Conservation (phyloP, 2,888 invertebrate genomes). For the Hylaea fasciaria region DNA sequence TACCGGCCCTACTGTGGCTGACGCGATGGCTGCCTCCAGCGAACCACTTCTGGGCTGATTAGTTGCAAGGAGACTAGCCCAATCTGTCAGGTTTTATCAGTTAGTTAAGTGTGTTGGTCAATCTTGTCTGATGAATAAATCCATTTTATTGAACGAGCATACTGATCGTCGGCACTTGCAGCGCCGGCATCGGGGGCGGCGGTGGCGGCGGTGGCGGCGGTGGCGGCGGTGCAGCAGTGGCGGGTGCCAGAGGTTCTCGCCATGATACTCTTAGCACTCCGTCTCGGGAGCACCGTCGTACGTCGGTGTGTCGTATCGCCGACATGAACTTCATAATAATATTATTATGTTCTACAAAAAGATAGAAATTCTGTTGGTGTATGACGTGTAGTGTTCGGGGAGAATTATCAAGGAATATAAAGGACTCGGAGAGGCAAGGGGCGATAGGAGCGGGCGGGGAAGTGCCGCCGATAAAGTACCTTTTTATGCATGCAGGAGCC, state of each 20-base stretch:
- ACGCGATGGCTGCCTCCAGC: neutral
- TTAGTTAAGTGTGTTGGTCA: too few species aligned
- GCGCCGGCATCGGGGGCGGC: too few species aligned
- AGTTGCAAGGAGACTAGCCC: too few species aligned
- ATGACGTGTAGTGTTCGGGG: conserved; percentile 29
- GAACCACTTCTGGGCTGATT: too few species aligned
- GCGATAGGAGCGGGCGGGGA: conserved; percentile 8
- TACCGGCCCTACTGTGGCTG: neutral
- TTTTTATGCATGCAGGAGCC: conserved; percentile 54
- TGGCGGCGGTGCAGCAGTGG: too few species aligned
- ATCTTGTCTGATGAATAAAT: too few species aligned
- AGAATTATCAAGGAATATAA: conserved; percentile 29
- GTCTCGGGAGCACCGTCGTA: conserved; percentile 1
- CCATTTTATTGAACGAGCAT: too few species aligned
- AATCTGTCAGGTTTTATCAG: too few species aligned
- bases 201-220: too few species aligned
- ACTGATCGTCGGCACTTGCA: too few species aligned
- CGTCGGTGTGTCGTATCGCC: conserved; percentile 8
- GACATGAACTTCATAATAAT: conserved; percentile 29
- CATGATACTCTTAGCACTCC: too few species aligned
- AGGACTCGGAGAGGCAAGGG: conserved; percentile 11
- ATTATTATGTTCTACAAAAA: conserved; percentile 28
- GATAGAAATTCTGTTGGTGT: conserved; percentile 33
- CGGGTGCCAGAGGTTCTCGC: too few species aligned
- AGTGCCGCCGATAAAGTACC: conserved; percentile 47